Evolutionary conservation across 1,140 invertebrate species (phyloP), one percentile per base, ranked within the genome.

Genomic region (Dermatophagoides farinae): DNA sequence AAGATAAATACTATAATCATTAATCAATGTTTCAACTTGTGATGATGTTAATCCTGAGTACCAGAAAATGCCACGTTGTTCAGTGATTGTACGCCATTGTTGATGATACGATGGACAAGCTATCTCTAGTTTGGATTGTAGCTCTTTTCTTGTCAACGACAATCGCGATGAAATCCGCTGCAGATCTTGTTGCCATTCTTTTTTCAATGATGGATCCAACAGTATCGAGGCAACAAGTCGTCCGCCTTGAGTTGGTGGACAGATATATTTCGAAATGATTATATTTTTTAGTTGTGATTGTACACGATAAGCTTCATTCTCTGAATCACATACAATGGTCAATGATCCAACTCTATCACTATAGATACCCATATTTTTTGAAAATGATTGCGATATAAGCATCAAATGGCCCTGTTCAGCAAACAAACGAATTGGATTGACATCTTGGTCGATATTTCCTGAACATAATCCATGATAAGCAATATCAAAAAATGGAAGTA

Each of bases 391-490:
- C 9, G 88, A 82, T 67, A 85, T 84, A 43, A 96, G 76, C 16
- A 95, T 76, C 73, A 97, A 91, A 70, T 95, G 84, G 40, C 88
- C 88, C 62, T 80, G 73, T 51, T 78, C 70, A 2, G 80, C 84
- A 66, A 95, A 93, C 68, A 85, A 82, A 53, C 91, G 79, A 44
- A 93, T 85, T 6, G 89, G 83, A 76, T 79, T 86, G 5, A 55
- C 20, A 44, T 55, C 53, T n/a, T 88, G 88, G 80, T 97, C 95
- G 57, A 78, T 77, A 67, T 92, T 87, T 25, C 92, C 75, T 38
- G 86, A 88, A n/a, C 91, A 90, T 75, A 98, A 97, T 10, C 92
- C 92, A 77, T 97, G 92, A 75, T 97, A 97, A n/a, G 92, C 92
- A 66, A 82, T 85, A 74, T 97, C 92, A 70, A 97, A 89, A 68